Evolutionary conservation across 2,113 vertebrate species (phyloP), one percentile per base, ranked within the genome.

Genomic region (Periophthalmodon schlosseri): DNA sequence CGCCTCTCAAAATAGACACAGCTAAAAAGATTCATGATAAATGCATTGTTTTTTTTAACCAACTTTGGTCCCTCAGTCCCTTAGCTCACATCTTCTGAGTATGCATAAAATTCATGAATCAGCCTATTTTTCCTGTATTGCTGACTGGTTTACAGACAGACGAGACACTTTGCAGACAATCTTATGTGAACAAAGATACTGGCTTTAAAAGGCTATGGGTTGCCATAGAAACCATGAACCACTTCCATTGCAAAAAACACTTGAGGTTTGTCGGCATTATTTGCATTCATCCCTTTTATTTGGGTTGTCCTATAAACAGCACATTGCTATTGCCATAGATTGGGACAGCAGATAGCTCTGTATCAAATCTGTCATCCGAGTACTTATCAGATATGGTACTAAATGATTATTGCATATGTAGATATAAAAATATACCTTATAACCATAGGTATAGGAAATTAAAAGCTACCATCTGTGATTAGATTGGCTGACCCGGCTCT

Each of bases 211-310:
- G 86, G 86, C 80, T 85, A 72, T 74, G 75, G 20, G 88, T 92
- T 89, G 79, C 87, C 86, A 91, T 91, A 73, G 91, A 87, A 91
- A 92, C 90, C 74, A 50, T 82, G 77, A 78, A 86, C 44, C 50
- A 76, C 82, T 77, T 83, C 72, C 56, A 63, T 12, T 4, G n/a
- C 79, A 77, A 87, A 82, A 76, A 80, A 86, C 85, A 83, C 75
- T 82, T 84, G 84, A 79, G 85, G 85, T 79, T 80, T 83, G 85
- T 73, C 61, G 18, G 70, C 61, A 73, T 82, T 86, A 85, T 87
- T 86, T 81, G 73, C 72, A 73, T 68, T 81, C 73, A 57, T 49
- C 69, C 56, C 65, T 80, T 69, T 56, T 73, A 73, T 52, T 70
- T 63, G 70, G 46, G 8, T 44, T 69, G 76, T 78, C 76, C 73